Evolutionary conservation across 2,888 invertebrate species (phyloP).

Genomic region (Stegana nigrithorax): DNA sequence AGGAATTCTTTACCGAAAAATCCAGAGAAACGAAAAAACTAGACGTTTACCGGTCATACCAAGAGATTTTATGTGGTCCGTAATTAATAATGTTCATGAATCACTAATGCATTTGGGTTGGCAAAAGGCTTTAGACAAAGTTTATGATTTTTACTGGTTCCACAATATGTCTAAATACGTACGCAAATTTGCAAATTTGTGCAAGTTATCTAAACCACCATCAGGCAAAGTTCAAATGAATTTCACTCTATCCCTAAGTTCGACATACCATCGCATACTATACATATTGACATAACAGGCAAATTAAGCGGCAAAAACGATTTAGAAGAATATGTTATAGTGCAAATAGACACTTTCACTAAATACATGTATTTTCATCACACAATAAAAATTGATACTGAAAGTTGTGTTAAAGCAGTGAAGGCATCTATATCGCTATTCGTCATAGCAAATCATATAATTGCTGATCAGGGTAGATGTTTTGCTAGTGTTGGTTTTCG

Average conservation of each 20-base stretch:
- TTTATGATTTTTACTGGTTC: conserved; percentile 11
- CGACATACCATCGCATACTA: conserved; percentile 13
- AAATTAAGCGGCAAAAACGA: no score
- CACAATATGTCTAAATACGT: conserved; percentile 17
- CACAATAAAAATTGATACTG: conserved; percentile 6
- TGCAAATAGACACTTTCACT: conserved; percentile 21
- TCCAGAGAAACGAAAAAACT: no score
- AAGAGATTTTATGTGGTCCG: conserved; percentile 26
- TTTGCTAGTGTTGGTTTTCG: conserved; percentile 19
- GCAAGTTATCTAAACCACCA: conserved; percentile 12
- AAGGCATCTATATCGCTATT: conserved; percentile 11
- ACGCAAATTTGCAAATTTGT: conserved; percentile 15
- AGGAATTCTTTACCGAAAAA: conserved; percentile 27
- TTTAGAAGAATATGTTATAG: conserved; percentile 20
- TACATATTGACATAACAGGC: no score
- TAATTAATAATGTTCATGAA: conserved; percentile 19
- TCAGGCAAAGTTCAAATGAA: conserved; percentile 19
- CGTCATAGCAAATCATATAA: conserved; percentile 22
- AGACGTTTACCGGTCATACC: conserved; percentile 30
- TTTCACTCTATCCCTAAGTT: conserved; percentile 16
- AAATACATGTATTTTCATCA: conserved; percentile 20
- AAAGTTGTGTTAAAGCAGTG: conserved; percentile 11
- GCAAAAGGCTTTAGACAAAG: conserved; percentile 11
- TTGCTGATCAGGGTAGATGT: conserved; percentile 25
- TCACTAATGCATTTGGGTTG: no score